Percentiles rank a stretch among this genome's conserved stretches.
Evolutionary conservation across 2,888 invertebrate species (phyloP).

Genomic region (Iselma pallidipennis): DNA sequence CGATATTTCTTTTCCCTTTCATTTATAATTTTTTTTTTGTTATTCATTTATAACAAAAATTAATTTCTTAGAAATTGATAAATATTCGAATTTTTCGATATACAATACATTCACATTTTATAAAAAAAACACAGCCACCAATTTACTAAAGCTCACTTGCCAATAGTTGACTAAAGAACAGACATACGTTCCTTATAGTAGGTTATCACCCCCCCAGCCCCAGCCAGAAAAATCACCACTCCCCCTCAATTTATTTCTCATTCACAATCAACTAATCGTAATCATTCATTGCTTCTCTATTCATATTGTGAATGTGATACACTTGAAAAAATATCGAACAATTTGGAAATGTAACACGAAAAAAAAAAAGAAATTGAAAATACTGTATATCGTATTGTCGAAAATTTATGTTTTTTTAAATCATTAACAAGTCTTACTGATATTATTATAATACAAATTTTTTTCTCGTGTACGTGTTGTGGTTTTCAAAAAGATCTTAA

Average conservation of each 20-base stretch:
- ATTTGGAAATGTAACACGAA: background rate
- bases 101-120: background rate
- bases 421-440: conserved; percentile 18
- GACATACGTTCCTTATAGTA: background rate
- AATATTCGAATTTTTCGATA: background rate
- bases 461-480: background rate
- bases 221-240: too few species aligned
- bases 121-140: background rate
- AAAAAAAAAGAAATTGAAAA: background rate
- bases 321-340: background rate
- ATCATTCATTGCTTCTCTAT: too few species aligned
- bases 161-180: background rate
- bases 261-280: too few species aligned
- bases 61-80: background rate
- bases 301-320: too few species aligned
- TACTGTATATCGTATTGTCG: conserved; percentile 31
- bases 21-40: background rate
- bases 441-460: background rate
- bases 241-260: too few species aligned
- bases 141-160: too few species aligned
- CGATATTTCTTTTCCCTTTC: background rate
- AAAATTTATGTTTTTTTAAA: conserved; percentile 25
- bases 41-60: background rate
- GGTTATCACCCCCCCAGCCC: too few species aligned
- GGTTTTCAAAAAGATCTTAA: too few species aligned